phyloP scores from a whole-genome alignment of 2,113 vertebrate genomes.

The Gavia stellata region DNA sequence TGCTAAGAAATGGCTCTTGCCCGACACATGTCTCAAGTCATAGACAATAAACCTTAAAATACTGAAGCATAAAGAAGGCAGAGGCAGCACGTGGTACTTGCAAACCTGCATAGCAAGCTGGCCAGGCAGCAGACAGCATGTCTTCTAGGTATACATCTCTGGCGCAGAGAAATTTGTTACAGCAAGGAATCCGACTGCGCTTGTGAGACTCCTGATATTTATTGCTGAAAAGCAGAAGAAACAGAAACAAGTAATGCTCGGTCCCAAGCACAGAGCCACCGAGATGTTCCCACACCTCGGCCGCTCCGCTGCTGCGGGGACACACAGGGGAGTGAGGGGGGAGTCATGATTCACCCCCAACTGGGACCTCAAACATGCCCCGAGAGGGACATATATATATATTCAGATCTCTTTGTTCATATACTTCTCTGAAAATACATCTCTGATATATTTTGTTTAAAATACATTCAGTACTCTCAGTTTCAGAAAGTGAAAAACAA shows the following conservation, averaged over 20 bases:
- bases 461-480: not conserved
- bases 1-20: not conserved
- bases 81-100: not conserved
- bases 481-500: not conserved
- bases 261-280: accelerated
- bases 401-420: not conserved
- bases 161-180: not conserved
- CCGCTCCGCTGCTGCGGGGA: not conserved
- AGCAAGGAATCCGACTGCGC: accelerated
- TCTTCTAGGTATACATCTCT: not conserved
- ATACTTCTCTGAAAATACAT: not conserved
- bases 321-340: not conserved
- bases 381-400: accelerated
- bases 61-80: not conserved
- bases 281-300: accelerated
- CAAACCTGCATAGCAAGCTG: not conserved
- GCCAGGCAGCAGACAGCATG: not conserved
- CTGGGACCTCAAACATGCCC: not conserved
- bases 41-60: not conserved
- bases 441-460: not conserved
- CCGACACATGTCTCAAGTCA: no score
- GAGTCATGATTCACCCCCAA: no score
- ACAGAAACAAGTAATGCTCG: not conserved
- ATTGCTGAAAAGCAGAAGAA: not conserved
- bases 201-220: not conserved